Evolutionary conservation across 1,140 invertebrate genomes (phyloP).

Genomic region (Caenorhabditis elegans): WBcel235 BX284602.5:10536001-10536500

Average conservation of each 20-base stretch:
- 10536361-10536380: no score
- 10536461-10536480: no score
- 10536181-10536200: slow-evolving; percentile 82
- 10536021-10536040: slow-evolving; percentile 88
- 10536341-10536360: no score
- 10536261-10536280: slow-evolving; percentile 13
- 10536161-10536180: slow-evolving; percentile 61
- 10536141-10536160: slow-evolving; percentile 70
- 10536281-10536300: no score
- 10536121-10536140: neutral
- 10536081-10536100: neutral
- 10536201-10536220: slow-evolving; percentile 82
- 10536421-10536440: no score
- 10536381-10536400: no score
- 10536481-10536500: no score
- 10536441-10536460: no score
- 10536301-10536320: no score
- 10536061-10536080: slow-evolving; percentile 93
- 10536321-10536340: no score
- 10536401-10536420: no score
- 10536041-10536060: slow-evolving; percentile 94
- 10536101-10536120: no score
- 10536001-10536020: slow-evolving; percentile 71
- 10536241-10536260: slow-evolving; percentile 12
- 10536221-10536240: slow-evolving; percentile 47